These are phyloP conservation scores for Cotesia typhae DNA, from an alignment of 1,140 invertebrate species.

Conservation along the genomic window DNA sequence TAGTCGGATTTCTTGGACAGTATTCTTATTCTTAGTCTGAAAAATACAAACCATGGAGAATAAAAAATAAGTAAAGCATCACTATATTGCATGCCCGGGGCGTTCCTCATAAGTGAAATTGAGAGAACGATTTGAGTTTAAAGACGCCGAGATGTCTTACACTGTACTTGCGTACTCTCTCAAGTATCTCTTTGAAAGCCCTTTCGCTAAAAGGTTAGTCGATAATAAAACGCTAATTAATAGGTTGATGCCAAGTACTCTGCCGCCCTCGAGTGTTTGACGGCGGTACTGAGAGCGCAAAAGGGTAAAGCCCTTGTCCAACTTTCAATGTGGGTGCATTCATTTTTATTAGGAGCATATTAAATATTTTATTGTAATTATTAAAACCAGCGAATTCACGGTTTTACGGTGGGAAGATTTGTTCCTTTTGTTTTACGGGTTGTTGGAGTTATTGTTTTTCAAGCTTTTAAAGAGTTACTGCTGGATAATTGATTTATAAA, in stretches of 20 bases:
- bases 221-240: conserved; percentile 45
- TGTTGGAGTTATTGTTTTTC: no score
- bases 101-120: conserved; percentile 38
- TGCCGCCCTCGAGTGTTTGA: conserved; percentile 7
- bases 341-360: no score
- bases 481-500: no score
- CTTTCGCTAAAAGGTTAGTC: conserved; percentile 35
- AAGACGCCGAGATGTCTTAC: neutral
- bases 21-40: no score
- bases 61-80: no score
- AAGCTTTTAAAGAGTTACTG: no score
- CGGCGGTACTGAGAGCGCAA: neutral
- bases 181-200: conserved; percentile 18
- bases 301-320: neutral
- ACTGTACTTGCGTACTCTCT: neutral
- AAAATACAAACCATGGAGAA: no score
- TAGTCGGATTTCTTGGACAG: neutral
- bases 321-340: no score
- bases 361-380: no score
- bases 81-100: neutral
- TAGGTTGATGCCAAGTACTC: conserved; percentile 31
- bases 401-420: no score
- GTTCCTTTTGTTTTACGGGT: no score
- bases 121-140: conserved; percentile 33
- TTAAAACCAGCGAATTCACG: no score